These are phyloP conservation scores for Sphyrna mokarran DNA, from an alignment of 2,113 vertebrate genomes.

Conservation along the genomic window DNA sequence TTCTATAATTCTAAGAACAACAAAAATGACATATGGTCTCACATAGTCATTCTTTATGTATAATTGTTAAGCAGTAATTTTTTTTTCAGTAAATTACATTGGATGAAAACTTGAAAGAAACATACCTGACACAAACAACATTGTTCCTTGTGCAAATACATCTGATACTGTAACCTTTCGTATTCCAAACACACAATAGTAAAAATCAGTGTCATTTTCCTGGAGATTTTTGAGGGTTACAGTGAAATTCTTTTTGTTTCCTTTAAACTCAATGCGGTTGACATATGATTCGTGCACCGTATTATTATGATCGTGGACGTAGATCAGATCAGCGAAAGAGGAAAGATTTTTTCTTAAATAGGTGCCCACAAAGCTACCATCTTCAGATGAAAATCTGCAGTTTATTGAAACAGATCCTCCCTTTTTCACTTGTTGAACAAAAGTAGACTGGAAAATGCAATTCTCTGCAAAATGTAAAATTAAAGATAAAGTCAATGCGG, in stretches of 20 bases:
- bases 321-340: background rate
- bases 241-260: background rate
- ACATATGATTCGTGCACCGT: rapidly evolving
- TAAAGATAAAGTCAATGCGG: background rate
- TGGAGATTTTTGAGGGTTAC: background rate
- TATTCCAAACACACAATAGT: background rate
- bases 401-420: background rate
- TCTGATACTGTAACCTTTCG: rapidly evolving
- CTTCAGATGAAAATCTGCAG: background rate
- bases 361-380: background rate
- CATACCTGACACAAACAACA: background rate
- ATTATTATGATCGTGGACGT: rapidly evolving
- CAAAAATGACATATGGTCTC: background rate
- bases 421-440: background rate
- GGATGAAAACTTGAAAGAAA: background rate
- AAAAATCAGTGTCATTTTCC: background rate
- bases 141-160: background rate
- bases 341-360: background rate
- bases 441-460: background rate
- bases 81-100: background rate
- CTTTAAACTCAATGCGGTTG: background rate
- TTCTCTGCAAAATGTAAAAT: background rate
- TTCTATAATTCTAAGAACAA: too few species aligned
- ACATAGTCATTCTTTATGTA: background rate
- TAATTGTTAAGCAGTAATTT: background rate